phyloP scores from a whole-genome alignment of 2,113 vertebrate genomes.

The Nannospalax galili region DNA sequence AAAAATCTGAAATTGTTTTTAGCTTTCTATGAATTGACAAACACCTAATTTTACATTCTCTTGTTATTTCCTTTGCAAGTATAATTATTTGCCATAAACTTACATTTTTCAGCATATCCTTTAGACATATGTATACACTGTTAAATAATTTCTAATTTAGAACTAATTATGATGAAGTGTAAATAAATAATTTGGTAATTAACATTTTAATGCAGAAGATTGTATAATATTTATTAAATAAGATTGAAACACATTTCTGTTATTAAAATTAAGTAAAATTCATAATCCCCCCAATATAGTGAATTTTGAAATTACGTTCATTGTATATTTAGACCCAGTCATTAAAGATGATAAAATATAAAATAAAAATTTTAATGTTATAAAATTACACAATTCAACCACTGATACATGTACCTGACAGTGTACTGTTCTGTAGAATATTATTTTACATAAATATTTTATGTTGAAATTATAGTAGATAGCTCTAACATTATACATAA shows the following conservation, averaged over 20 bases:
- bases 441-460: neutral
- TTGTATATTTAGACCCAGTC: neutral
- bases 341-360: neutral
- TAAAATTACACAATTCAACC: too few species aligned
- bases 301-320: neutral
- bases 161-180: too few species aligned
- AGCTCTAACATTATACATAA: neutral
- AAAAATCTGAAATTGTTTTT: too few species aligned
- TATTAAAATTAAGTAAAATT: neutral
- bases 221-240: neutral
- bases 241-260: neutral
- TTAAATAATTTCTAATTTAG: neutral
- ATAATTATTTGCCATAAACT: neutral
- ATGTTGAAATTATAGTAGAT: too few species aligned
- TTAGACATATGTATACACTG: neutral
- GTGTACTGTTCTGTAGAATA: neutral
- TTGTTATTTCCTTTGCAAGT: neutral
- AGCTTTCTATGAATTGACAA: neutral
- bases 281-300: neutral
- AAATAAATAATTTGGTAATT: neutral
- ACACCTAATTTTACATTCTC: neutral
- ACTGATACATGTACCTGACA: neutral
- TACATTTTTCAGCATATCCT: neutral
- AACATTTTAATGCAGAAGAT: neutral
- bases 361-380: too few species aligned